Percentiles rank a stretch among this genome's conserved stretches.
These are phyloP conservation scores for Halcyon badia DNA, from an alignment of 2,797 vertebrate genomes.

Conservation along the genomic window DNA sequence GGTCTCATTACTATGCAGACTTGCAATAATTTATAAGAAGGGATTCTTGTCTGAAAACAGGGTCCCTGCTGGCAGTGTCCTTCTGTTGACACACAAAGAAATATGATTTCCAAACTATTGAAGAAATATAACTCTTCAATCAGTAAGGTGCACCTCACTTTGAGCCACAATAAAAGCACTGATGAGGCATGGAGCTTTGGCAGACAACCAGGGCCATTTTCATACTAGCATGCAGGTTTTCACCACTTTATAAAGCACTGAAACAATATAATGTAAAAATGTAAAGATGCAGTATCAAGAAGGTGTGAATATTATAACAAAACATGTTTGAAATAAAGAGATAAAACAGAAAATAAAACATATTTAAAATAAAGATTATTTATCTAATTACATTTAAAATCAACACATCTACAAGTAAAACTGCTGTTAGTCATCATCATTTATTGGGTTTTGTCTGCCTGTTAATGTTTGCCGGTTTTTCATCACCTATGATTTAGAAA, in stretches of 20 bases:
- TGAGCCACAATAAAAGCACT: neutral
- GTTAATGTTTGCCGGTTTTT: neutral
- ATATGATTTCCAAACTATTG: neutral
- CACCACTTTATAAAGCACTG: neutral
- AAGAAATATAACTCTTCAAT: neutral
- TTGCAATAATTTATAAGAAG: constrained; percentile 27
- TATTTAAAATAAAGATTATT: neutral
- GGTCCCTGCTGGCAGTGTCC: constrained; percentile 20
- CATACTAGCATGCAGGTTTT: neutral
- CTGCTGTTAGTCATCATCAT: neutral
- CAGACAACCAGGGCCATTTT: neutral
- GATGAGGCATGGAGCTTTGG: neutral
- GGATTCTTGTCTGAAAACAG: constrained; percentile 21
- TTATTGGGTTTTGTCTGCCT: neutral
- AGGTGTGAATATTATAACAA: neutral
- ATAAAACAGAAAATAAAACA: neutral
- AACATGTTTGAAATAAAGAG: neutral
- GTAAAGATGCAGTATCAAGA: neutral
- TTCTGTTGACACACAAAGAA: constrained; percentile 31
- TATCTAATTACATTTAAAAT: neutral
- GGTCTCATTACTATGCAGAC: constrained; percentile 46
- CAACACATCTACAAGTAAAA: neutral
- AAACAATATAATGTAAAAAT: neutral
- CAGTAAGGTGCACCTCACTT: neutral
- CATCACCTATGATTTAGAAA: neutral